Conservation (phyloP, 2,797 vertebrate genomes). For the Sardinella longiceps region DNA sequence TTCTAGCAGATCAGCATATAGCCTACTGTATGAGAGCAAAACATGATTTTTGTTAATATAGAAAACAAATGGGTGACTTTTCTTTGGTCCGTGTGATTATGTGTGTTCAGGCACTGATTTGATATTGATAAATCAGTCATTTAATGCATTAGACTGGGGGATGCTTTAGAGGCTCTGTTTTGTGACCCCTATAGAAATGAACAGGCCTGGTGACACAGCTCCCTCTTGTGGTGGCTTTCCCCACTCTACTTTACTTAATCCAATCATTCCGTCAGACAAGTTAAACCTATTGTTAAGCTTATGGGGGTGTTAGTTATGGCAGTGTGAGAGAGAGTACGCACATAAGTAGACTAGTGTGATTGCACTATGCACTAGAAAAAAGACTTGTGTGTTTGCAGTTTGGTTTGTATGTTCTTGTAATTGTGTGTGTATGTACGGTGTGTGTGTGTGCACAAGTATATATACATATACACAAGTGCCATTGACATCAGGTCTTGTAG, state of each 20-base stretch:
- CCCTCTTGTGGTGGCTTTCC: neutral
- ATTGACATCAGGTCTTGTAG: neutral
- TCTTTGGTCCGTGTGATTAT: neutral
- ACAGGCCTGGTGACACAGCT: neutral
- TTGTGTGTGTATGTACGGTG: neutral
- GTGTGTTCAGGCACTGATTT: neutral
- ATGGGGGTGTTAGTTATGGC: neutral
- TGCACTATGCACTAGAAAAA: too few relatives aligned
- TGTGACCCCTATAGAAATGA: neutral
- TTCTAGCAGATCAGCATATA: too few relatives aligned
- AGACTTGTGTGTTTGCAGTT: too few relatives aligned
- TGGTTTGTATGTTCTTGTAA: constrained; percentile 35
- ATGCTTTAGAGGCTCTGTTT: neutral
- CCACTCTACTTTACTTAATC: neutral
- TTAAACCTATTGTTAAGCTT: neutral
- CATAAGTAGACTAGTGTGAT: too few relatives aligned
- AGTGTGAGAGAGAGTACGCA: too few relatives aligned
- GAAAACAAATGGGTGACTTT: too few relatives aligned
- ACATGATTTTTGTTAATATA: too few relatives aligned
- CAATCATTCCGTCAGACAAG: neutral
- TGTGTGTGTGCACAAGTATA: neutral
- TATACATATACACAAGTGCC: neutral
- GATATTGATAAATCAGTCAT: too few relatives aligned
- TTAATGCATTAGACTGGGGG: neutral
- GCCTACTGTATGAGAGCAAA: too few relatives aligned